Conservation (phyloP, 2,888 invertebrate genomes). For the Andricus curvator region DNA sequence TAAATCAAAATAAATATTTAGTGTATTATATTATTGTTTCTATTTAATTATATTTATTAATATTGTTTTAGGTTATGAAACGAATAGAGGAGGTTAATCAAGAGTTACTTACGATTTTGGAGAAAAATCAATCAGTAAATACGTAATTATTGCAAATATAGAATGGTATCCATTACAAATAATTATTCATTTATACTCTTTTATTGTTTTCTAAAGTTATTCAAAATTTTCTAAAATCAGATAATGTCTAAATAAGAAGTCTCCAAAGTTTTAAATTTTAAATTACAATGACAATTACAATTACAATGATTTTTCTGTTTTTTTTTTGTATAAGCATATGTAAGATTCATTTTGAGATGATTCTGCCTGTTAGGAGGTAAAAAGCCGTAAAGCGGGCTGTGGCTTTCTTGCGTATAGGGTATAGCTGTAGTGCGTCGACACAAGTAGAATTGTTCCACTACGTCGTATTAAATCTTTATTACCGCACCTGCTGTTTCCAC, state of each 20-base stretch:
- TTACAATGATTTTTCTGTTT: no score
- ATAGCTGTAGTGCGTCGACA: neutral
- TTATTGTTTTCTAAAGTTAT: no score
- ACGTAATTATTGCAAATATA: neutral
- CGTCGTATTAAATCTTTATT: constrained; percentile 19
- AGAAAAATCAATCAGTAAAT: constrained; percentile 68
- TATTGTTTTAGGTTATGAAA: constrained; percentile 64
- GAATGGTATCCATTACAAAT: neutral
- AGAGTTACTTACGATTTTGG: constrained; percentile 62
- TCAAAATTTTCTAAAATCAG: no score
- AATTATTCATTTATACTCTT: no score
- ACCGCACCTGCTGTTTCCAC: neutral
- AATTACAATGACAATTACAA: no score
- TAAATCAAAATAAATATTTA: constrained; percentile 52
- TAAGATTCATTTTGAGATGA: constrained; percentile 1
- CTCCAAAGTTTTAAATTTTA: no score
- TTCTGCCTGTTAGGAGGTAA: neutral
- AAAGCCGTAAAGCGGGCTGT: neutral
- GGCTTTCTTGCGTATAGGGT: neutral
- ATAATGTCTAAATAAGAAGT: no score
- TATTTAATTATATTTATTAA: neutral
- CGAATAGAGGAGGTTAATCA: constrained; percentile 68
- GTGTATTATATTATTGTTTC: neutral
- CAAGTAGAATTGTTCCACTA: neutral
- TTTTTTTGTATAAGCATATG: no score